Conservation (phyloP, 2,888 invertebrate species). For the Octonoba sinensis region DNA sequence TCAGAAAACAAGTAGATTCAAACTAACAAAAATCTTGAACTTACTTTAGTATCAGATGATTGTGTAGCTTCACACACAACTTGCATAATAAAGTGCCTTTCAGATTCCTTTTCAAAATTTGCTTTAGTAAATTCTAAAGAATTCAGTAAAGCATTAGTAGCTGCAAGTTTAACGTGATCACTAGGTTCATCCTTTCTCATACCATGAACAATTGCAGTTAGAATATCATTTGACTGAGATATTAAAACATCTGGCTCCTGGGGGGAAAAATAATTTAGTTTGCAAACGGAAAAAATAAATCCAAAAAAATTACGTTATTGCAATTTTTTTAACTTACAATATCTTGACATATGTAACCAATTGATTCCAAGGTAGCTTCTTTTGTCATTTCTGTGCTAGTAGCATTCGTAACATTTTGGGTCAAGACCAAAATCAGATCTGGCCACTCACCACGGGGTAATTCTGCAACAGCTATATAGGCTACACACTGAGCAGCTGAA, state of each 20-base stretch:
- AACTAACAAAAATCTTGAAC: too few species aligned
- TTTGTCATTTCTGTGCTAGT: slow-evolving; percentile 91
- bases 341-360: slow-evolving; percentile 99
- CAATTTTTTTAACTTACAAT: slow-evolving; percentile 76
- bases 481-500: slow-evolving; percentile 98
- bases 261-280: background rate
- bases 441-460: slow-evolving; percentile 93
- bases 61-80: slow-evolving; percentile 98
- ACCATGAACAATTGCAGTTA: slow-evolving; percentile 98
- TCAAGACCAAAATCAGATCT: slow-evolving; percentile 87
- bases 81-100: slow-evolving; percentile 99
- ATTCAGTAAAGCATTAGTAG: slow-evolving; percentile 95
- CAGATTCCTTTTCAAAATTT: slow-evolving; percentile 97
- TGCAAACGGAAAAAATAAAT: background rate
- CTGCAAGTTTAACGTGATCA: slow-evolving; percentile 93
- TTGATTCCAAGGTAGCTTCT: slow-evolving; percentile 96
- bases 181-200: slow-evolving; percentile 94
- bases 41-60: slow-evolving; percentile 71
- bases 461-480: slow-evolving; percentile 97
- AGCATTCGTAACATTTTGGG: slow-evolving; percentile 87
- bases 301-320: slow-evolving; percentile 12
- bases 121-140: slow-evolving; percentile 98
- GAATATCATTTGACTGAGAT: slow-evolving; percentile 92
- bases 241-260: slow-evolving; percentile 87
- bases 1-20: too few species aligned